Evolutionary conservation across 2,113 vertebrate species (phyloP), one percentile per base, ranked within the genome.

Genomic region (Leptobrachium leishanense): DNA sequence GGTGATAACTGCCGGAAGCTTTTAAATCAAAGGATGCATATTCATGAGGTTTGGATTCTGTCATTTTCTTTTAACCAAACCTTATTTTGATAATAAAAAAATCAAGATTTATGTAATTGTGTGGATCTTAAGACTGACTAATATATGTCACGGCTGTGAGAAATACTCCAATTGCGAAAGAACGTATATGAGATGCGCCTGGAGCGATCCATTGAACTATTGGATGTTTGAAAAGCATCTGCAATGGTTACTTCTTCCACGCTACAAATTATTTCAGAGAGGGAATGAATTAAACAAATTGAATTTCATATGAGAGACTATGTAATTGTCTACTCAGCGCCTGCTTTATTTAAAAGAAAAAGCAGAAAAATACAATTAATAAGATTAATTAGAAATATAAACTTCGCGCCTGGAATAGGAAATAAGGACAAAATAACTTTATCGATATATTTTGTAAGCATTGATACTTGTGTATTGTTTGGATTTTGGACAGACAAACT

Each of bases 11-110:
- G 54, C 68, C n/a, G 68, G 43, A 70, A 31, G n/a, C 68, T 44
- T 50, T 50, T 46, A 46, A 70, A 50, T 46, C 54, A 68, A 13
- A 57, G 54, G 6, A 65, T 66, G 62, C 46, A 79, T 79, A 72
- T 65, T 66, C 40, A 72, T 43, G 50, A 65, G 46, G 15, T 31
- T 20, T 62, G 40, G 41, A 43, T 74, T 39, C 2, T 74, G 8
- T 41, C 11, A 11, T 43, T 43, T 42, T 46, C 68, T 46, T 50
- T 50, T 5, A 46, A 46, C 62, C n/a, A 64, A 64, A 20, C 3
- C 20, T 57, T 59, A 59, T 59, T 59, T 59, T 59, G 55, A 64
- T 1, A 64, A 64, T 64, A 39, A 64, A 15, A 15, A 62, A 64
- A 20, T 64, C 31, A 50, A 50, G 9, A 5, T 64, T 64, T 64